These are phyloP conservation scores for Trachelus iudaicus DNA, from an alignment of 2,888 invertebrate genomes.

Conservation along the genomic window DNA sequence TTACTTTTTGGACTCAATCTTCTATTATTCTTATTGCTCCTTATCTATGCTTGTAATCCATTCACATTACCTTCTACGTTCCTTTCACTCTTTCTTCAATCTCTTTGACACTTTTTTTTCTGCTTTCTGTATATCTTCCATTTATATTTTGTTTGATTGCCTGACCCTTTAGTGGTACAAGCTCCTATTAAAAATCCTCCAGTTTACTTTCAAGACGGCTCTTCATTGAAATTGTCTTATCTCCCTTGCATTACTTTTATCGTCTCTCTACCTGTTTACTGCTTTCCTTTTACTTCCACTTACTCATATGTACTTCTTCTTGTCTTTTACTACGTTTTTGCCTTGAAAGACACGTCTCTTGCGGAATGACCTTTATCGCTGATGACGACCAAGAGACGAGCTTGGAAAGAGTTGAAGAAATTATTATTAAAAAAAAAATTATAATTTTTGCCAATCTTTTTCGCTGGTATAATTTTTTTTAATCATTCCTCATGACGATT, in stretches of 20 bases:
- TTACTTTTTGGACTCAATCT: not conserved
- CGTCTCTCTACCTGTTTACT: not conserved
- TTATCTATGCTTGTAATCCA: not conserved
- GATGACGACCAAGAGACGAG: not conserved
- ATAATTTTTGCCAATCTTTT: not conserved
- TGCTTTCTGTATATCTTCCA: not conserved
- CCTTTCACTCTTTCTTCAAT: not conserved
- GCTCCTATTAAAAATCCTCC: not conserved
- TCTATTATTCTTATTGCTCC: not conserved
- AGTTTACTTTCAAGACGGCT: not conserved
- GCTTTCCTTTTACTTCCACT: not conserved
- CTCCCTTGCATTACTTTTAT: not conserved
- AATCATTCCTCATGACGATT: not conserved
- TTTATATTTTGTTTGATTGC: not conserved
- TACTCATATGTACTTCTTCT: not conserved
- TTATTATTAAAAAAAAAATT: not conserved
- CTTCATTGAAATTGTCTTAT: not conserved
- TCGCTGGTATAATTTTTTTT: not conserved
- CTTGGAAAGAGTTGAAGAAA: not conserved
- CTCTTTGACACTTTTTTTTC: not conserved
- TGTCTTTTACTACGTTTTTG: not conserved
- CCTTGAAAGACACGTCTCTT: not conserved
- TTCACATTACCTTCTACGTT: not conserved
- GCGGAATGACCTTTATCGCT: not conserved
- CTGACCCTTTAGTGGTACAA: not conserved